Percentiles rank a stretch among this genome's conserved stretches.
These are phyloP conservation scores for Onychostoma macrolepis DNA, from an alignment of 2,113 vertebrate species.

Conservation along the genomic window DNA sequence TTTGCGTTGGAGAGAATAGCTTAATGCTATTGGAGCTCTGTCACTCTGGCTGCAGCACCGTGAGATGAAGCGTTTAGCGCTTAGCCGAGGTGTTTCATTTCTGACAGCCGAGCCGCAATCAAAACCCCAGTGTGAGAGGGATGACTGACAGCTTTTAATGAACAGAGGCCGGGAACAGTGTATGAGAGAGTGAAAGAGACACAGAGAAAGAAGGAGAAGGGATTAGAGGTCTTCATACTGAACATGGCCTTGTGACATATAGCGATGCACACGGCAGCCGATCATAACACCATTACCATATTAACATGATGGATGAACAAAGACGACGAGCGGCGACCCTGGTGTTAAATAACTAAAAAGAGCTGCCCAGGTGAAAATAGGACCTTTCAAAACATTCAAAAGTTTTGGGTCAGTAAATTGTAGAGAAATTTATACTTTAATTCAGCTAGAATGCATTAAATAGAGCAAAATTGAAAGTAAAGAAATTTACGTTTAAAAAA, in stretches of 20 bases:
- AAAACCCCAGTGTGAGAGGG: conserved; percentile 64
- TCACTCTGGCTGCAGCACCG: conserved; percentile 42
- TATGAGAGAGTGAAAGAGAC: neutral
- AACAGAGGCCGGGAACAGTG: conserved; percentile 58
- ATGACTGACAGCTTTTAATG: conserved; percentile 77
- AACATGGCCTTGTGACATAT: neutral
- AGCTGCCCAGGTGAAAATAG: neutral
- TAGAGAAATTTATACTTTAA: neutral
- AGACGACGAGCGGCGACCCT: neutral
- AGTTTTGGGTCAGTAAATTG: neutral
- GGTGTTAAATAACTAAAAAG: neutral
- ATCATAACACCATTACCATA: neutral
- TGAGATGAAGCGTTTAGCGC: conserved; percentile 53
- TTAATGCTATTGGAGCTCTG: conserved; percentile 58
- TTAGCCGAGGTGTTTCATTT: conserved; percentile 74
- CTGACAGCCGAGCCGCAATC: conserved; percentile 68
- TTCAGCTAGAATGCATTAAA: too few relatives aligned
- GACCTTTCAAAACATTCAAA: too few relatives aligned
- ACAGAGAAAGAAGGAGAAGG: conserved; percentile 11
- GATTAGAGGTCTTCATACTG: conserved; percentile 16
- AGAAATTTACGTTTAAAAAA: neutral
- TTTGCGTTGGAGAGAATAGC: conserved; percentile 60
- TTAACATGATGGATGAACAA: neutral
- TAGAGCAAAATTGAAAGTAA: too few relatives aligned
- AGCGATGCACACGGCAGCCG: neutral